Conservation (phyloP, 2,888 invertebrate species). For the Meiosimyza platycephala region DNA sequence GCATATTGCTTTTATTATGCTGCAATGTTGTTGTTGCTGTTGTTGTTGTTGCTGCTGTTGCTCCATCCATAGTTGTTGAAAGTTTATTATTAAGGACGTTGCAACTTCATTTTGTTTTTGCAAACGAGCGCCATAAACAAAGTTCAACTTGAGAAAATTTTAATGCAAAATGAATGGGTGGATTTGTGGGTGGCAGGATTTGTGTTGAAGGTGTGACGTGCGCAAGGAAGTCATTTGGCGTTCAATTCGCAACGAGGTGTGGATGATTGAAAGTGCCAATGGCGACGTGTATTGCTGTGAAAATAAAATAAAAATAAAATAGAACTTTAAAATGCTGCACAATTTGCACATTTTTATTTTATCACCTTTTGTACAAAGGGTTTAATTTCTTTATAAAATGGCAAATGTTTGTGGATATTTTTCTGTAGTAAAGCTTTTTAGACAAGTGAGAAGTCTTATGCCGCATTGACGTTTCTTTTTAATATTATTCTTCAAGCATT, state of each 20-base stretch:
- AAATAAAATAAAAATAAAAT: no score
- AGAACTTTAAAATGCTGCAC: no score
- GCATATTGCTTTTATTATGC: not conserved
- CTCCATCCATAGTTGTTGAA: conserved; percentile 30
- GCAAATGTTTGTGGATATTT: no score
- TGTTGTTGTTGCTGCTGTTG: conserved; percentile 39
- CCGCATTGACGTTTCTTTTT: no score
- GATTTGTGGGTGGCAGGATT: not conserved
- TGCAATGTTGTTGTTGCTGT: not conserved
- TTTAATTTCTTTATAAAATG: no score
- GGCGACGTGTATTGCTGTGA: conserved; percentile 16
- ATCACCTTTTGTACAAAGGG: no score
- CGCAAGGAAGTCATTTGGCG: no score
- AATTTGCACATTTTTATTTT: no score
- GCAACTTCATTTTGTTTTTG: conserved; percentile 32
- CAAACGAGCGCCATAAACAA: conserved; percentile 29
- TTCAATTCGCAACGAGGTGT: no score
- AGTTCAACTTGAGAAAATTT: conserved; percentile 24
- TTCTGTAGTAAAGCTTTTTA: no score
- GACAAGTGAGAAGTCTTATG: no score
- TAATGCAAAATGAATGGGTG: conserved; percentile 15
- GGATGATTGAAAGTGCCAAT: conserved; percentile 37
- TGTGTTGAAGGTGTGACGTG: not conserved
- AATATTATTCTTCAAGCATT: no score
- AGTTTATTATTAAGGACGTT: conserved; percentile 29